A percentile compares a stretch with the other conserved stretches of the same genome.
Evolutionary conservation across 1,140 invertebrate genomes (phyloP).

Genomic region (Philotrypesis tridentata): DNA sequence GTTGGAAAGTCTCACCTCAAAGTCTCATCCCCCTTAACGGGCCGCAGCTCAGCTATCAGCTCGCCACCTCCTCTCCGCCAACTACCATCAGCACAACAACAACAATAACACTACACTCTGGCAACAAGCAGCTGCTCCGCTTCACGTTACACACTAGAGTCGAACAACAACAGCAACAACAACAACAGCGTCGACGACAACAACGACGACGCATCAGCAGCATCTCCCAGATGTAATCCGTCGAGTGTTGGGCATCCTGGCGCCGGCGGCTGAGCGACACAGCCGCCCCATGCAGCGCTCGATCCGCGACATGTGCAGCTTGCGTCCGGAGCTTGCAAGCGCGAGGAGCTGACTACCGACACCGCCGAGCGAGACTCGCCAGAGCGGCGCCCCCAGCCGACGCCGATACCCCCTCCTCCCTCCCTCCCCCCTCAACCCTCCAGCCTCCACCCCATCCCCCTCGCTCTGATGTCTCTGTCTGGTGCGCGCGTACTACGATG

Average conservation of each 20-base stretch:
- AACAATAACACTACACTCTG: background rate
- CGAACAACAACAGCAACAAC: background rate
- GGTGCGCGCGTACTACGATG: background rate
- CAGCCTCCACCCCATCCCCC: background rate
- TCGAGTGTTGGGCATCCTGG: background rate
- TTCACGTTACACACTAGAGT: background rate
- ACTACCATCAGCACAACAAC: background rate
- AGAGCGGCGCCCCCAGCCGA: constrained; percentile 56
- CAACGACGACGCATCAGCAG: background rate
- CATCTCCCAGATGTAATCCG: background rate
- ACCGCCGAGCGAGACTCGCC: constrained; percentile 49
- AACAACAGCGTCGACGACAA: background rate
- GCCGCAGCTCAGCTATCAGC: background rate
- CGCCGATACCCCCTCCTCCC: background rate
- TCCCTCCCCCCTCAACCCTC: background rate
- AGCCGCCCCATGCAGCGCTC: background rate
- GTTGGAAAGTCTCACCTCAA: background rate
- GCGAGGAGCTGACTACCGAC: constrained; percentile 58
- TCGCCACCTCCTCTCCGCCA: background rate
- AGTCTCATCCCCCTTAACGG: background rate
- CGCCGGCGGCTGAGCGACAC: background rate
- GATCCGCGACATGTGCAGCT: background rate
- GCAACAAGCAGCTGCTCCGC: background rate
- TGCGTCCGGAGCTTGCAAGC: background rate
- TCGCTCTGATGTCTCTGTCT: background rate